These are phyloP conservation scores for Odobenus rosmarus DNA, from an alignment of 2,113 vertebrate species.

Conservation along the genomic window DNA sequence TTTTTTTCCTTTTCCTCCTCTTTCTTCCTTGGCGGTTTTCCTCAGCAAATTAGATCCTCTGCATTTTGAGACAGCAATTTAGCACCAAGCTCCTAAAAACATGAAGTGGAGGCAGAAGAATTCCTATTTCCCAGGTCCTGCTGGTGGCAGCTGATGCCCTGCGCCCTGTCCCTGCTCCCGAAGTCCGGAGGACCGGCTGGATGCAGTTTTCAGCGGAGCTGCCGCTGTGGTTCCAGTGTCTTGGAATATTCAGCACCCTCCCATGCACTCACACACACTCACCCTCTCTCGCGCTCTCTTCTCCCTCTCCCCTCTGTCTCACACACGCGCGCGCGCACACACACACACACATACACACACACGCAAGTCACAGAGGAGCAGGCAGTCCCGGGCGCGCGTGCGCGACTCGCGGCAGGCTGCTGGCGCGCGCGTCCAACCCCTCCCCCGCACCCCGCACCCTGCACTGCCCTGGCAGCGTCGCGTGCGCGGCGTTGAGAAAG, in stretches of 20 bases:
- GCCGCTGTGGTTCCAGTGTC: conserved; percentile 83
- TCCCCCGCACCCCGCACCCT: conserved; percentile 9
- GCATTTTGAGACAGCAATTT: conserved; percentile 84
- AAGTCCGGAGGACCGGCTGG: conserved; percentile 85
- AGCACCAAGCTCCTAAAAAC: conserved; percentile 64
- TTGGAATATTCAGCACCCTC: conserved; percentile 85
- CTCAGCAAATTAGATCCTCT: conserved; percentile 88
- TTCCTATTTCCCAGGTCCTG: conserved; percentile 69
- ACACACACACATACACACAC: conserved; percentile 14
- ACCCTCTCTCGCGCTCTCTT: conserved; percentile 80
- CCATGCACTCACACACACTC: conserved; percentile 84
- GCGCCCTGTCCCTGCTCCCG: conserved; percentile 78
- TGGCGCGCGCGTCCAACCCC: conserved; percentile 59
- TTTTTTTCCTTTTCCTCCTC: conserved; percentile 76
- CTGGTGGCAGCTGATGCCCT: conserved; percentile 79
- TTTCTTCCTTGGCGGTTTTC: conserved; percentile 77
- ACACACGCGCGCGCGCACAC: conserved; percentile 39
- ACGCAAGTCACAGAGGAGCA: conserved; percentile 64
- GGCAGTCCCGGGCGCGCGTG: conserved; percentile 77
- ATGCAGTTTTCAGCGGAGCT: conserved; percentile 82
- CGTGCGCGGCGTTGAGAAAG: neutral
- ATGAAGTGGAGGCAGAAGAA: conserved; percentile 61
- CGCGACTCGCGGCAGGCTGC: conserved; percentile 67
- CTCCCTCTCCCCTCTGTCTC: conserved; percentile 38
- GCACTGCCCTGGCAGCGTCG: neutral